Evolutionary conservation across 37 sponge, comb jelly and placozoan species (phyloP).

Genomic region (Corticium candelabrum): DNA sequence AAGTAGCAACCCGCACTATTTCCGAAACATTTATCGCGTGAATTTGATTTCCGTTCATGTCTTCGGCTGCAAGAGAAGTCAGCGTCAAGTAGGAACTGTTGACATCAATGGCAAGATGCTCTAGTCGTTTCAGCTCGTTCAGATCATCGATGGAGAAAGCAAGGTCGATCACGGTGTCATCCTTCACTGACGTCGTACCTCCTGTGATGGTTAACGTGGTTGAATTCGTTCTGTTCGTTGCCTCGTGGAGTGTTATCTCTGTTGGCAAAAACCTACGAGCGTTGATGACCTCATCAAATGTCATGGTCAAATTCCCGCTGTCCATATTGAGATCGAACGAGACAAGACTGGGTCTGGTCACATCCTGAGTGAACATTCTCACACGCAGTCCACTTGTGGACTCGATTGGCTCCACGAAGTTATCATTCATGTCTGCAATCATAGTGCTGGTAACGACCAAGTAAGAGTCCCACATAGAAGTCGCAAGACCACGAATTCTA

Average conservation of each 20-base stretch:
- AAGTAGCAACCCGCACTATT: not conserved
- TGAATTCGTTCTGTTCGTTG: slow-evolving; percentile 8
- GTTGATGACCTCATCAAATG: slow-evolving; percentile 74
- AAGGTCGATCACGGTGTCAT: slow-evolving; percentile 34
- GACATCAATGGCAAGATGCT: slow-evolving; percentile 28
- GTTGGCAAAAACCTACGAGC: slow-evolving; percentile 35
- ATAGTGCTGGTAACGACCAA: slow-evolving; percentile 29
- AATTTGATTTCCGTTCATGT: slow-evolving; percentile 48
- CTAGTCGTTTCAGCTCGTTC: slow-evolving; percentile 46
- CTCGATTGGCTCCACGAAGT: slow-evolving; percentile 28
- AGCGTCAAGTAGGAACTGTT: slow-evolving; percentile 49
- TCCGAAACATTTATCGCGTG: not conserved
- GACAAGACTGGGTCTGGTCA: slow-evolving; percentile 35
- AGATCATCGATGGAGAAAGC: slow-evolving; percentile 36
- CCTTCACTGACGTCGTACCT: slow-evolving; percentile 31
- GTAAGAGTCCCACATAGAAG: slow-evolving; percentile 21
- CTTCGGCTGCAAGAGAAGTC: slow-evolving; percentile 12
- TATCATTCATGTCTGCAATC: slow-evolving; percentile 64
- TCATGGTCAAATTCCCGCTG: slow-evolving; percentile 37
- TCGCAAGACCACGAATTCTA: slow-evolving; percentile 38
- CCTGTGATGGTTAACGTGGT: not conserved
- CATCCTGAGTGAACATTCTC: slow-evolving; percentile 48
- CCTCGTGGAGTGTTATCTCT: slow-evolving; percentile 11
- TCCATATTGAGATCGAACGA: slow-evolving; percentile 38
- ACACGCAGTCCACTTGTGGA: slow-evolving; percentile 23